These are phyloP conservation scores for Garrulus glandarius DNA, from an alignment of 2,797 vertebrate species.

Conservation along the genomic window DNA sequence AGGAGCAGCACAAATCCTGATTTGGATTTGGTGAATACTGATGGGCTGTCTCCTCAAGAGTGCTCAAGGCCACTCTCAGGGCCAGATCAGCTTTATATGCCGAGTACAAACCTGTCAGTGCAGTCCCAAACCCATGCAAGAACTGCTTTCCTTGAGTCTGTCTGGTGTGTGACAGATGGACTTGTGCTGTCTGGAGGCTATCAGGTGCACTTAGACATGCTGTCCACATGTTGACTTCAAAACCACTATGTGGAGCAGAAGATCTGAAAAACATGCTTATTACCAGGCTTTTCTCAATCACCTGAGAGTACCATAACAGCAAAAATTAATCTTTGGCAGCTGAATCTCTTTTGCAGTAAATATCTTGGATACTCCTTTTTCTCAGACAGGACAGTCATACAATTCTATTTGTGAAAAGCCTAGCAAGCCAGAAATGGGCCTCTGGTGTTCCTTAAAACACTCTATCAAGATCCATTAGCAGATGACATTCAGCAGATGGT, in stretches of 20 bases:
- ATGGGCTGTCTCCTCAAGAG: neutral
- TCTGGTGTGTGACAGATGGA: neutral
- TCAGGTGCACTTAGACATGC: neutral
- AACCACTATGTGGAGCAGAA: neutral
- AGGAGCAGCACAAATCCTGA: neutral
- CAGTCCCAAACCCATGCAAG: neutral
- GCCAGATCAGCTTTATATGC: neutral
- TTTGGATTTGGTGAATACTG: neutral
- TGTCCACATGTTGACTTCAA: neutral
- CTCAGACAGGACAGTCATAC: neutral
- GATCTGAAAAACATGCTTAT: neutral
- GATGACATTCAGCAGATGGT: neutral
- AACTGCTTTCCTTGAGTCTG: neutral
- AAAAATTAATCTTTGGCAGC: neutral
- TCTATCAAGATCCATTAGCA: neutral
- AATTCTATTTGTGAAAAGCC: neutral
- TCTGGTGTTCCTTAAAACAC: neutral
- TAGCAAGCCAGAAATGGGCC: neutral
- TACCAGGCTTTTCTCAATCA: neutral
- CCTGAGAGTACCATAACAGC: neutral
- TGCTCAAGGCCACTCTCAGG: neutral
- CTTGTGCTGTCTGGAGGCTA: neutral
- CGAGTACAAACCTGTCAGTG: neutral
- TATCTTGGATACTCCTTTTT: neutral
- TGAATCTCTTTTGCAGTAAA: neutral